Percentiles rank a stretch among this genome's conserved stretches.
phyloP scores from a whole-genome alignment of 2,797 vertebrate species.

The Limnodromus scolopaceus region DNA sequence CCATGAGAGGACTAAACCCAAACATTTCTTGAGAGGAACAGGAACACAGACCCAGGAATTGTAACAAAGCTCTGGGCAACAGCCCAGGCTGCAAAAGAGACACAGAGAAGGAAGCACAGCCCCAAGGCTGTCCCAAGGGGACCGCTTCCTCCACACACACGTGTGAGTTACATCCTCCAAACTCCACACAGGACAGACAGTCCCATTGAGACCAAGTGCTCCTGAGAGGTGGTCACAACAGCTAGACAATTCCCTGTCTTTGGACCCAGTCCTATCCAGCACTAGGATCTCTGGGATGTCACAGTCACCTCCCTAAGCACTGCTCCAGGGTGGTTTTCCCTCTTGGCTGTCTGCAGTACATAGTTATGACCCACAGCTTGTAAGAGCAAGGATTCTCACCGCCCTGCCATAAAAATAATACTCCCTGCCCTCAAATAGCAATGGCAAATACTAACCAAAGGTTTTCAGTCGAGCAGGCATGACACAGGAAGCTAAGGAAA shows the following conservation, averaged over 20 bases:
- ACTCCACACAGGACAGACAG: neutral
- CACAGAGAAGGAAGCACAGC: neutral
- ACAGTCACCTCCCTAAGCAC: neutral
- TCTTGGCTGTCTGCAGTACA: neutral
- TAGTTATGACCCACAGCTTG: neutral
- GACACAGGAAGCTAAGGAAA: conserved; percentile 88
- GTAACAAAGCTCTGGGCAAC: neutral
- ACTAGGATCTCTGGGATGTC: neutral
- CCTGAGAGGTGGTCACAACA: neutral
- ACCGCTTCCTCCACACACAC: neutral
- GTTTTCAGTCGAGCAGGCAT: conserved; percentile 87
- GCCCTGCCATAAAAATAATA: neutral
- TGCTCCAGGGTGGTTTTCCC: neutral
- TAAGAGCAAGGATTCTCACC: neutral
- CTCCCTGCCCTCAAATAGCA: neutral
- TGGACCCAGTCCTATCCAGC: neutral
- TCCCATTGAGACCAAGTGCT: neutral
- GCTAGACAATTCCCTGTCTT: neutral
- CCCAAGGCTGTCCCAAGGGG: neutral
- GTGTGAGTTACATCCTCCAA: neutral
- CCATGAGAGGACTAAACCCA: neutral
- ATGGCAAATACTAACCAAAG: conserved; percentile 81
- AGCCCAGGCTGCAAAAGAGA: neutral
- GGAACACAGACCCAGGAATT: neutral
- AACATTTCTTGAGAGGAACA: neutral